Evolutionary conservation across 2,888 invertebrate species (phyloP).

Genomic region (Cantharis rustica): DNA sequence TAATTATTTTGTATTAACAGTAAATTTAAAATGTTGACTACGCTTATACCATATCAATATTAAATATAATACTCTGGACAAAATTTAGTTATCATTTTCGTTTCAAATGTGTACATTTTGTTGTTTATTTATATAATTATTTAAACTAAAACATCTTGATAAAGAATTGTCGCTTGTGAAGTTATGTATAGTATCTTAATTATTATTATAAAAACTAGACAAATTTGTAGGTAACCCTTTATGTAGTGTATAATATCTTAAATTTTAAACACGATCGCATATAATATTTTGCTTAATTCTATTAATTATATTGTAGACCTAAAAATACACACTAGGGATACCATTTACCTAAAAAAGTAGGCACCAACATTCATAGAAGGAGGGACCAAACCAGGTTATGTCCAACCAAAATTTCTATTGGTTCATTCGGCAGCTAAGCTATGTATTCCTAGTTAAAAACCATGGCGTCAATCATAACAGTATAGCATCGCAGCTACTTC

Average conservation of each 20-base stretch:
- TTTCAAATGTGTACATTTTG: too few relatives aligned
- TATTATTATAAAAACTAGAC: neutral
- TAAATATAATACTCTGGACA: too few relatives aligned
- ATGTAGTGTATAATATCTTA: neutral
- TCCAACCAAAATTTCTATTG: constrained; percentile 18
- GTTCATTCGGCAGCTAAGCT: constrained; percentile 16
- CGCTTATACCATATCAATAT: too few relatives aligned
- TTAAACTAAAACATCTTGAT: too few relatives aligned
- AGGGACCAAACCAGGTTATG: constrained; percentile 22
- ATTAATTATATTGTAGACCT: neutral
- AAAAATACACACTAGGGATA: neutral
- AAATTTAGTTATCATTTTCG: too few relatives aligned
- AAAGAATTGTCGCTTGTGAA: too few relatives aligned
- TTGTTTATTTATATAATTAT: too few relatives aligned
- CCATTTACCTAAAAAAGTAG: constrained; percentile 22
- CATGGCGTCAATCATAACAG: constrained; percentile 20
- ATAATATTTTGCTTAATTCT: neutral
- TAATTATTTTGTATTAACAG: too few relatives aligned
- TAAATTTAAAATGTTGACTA: too few relatives aligned
- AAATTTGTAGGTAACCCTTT: neutral
- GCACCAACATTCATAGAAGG: constrained; percentile 12
- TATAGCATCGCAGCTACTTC: neutral
- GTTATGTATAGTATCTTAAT: too few relatives aligned
- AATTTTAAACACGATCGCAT: neutral
- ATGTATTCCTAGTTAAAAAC: constrained; percentile 31